Conservation (phyloP, 1,140 invertebrate genomes). For the Archivesica marissinica region DNA sequence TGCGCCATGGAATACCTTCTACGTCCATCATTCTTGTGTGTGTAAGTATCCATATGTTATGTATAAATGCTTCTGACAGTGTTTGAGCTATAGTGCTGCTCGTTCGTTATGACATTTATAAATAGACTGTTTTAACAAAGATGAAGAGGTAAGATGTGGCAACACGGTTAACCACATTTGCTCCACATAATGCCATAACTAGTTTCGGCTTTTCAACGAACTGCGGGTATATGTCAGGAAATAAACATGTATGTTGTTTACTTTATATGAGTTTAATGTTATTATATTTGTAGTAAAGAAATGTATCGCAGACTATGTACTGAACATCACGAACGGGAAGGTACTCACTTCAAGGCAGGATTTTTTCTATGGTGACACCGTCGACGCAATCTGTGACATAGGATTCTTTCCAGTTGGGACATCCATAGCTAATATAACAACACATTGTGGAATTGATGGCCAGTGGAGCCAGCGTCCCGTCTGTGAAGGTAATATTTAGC, state of each 20-base stretch:
- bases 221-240: no score
- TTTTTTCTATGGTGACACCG: slow-evolving; percentile 43
- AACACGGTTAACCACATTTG: no score
- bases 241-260: no score
- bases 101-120: no score
- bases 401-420: slow-evolving; percentile 11
- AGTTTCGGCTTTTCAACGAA: no score
- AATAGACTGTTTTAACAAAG: no score
- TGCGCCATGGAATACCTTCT: slow-evolving; percentile 41
- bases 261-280: no score
- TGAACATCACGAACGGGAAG: neutral
- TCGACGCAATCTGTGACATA: slow-evolving; percentile 32
- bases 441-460: slow-evolving; percentile 35
- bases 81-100: no score
- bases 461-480: slow-evolving; percentile 16
- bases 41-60: slow-evolving; percentile 19
- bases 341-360: neutral
- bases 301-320: neutral
- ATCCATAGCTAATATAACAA: neutral
- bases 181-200: no score
- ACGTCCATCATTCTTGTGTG: slow-evolving; percentile 53
- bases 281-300: slow-evolving; percentile 42
- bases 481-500: slow-evolving; percentile 28
- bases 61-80: no score
- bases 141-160: no score